Evolutionary conservation across 2,113 vertebrate genomes (phyloP).

Genomic region (Chaetodon trifascialis): DNA sequence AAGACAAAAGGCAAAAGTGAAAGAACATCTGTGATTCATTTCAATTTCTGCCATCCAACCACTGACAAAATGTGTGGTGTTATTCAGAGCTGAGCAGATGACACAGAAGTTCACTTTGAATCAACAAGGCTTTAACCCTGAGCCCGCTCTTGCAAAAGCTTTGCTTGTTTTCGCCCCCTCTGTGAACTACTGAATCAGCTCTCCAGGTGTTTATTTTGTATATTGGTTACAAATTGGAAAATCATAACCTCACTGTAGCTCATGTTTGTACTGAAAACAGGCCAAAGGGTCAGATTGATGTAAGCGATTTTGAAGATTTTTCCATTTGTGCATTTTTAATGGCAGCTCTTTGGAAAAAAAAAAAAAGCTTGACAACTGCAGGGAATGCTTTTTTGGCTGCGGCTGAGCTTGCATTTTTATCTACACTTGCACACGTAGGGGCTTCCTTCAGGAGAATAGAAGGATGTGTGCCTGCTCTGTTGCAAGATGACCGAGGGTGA

Average conservation of each 20-base stretch:
- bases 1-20: conserved; percentile 34
- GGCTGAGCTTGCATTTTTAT: conserved; percentile 63
- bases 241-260: conserved; percentile 16
- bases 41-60: conserved; percentile 44
- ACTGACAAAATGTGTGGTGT: conserved; percentile 39
- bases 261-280: conserved; percentile 28
- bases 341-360: background rate
- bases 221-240: conserved; percentile 37
- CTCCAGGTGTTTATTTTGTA: conserved; percentile 49
- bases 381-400: conserved; percentile 59
- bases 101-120: conserved; percentile 52
- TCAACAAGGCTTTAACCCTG: conserved; percentile 49
- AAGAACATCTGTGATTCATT: conserved; percentile 77
- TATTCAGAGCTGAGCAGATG: conserved; percentile 47
- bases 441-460: conserved; percentile 83
- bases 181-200: conserved; percentile 24
- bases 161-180: conserved; percentile 9
- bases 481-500: conserved; percentile 66
- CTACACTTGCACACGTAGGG: conserved; percentile 67
- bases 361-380: conserved; percentile 37
- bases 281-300: conserved; percentile 18
- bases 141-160: conserved; percentile 20
- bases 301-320: conserved; percentile 9
- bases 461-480: conserved; percentile 82
- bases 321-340: conserved; percentile 24